Evolutionary conservation across 2,888 invertebrate genomes (phyloP), one percentile per base, ranked within the genome.

Genomic region (Drosophila emarginata): DNA sequence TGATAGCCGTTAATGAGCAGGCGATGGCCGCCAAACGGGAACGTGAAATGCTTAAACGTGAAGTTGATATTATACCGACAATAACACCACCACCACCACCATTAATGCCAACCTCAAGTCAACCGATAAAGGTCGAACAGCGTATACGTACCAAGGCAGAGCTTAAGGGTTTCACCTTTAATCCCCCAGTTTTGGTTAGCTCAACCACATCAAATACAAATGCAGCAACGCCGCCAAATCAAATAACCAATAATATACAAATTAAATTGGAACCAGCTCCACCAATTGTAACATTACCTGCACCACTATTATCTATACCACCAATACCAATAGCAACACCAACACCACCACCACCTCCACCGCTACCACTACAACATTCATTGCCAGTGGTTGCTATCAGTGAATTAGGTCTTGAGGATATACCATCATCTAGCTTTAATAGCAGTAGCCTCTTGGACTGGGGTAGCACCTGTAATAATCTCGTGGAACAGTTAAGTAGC

Each of bases 71-170:
- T 14, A 45, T 26, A 59, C 15, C 58, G 4, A 59, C 54, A 6
- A 14, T 11, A 21, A 32, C 32, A 32, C 72, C 28, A 26, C 64
- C 14, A 11, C 57, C 50, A 32, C 72, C 28, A 26, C 64, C 14
- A 11, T 53, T 39, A 4, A 32, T 18, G 3, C 39, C 64, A n/a
- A 60, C 32, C 9, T 39, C 61, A 7, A 15, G 45, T 5, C 18
- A 14, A 7, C 32, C 62, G 3, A 62, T 79, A 12, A 89, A 90
- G 52, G n/a, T 62, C 40, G 84, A 89, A 23, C 77, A 74, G 6
- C 73, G 96, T 87, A 97, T 97, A 86, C 93, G 97, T 76, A 97
- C 97, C 3, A 97, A 97, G 92, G 97, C 96, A 1, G 97, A 97
- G 92, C 92, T 97, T 45, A 97, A 97, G 91, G 93, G 93, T 58